Evolutionary conservation across 2,797 vertebrate species (phyloP).

Genomic region (Amblyraja radiata): DNA sequence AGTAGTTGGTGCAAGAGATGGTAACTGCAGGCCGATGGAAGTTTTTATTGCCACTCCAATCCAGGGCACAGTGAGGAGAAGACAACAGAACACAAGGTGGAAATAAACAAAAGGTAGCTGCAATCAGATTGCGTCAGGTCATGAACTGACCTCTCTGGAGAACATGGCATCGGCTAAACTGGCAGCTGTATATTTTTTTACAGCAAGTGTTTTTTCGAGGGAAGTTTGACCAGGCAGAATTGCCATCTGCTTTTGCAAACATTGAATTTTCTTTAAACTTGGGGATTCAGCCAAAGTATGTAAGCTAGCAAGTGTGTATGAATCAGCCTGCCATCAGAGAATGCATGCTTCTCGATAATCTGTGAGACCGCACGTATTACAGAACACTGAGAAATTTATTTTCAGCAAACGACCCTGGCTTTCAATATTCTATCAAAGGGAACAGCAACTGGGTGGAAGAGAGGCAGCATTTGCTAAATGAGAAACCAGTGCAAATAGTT

Average conservation of each 20-base stretch:
- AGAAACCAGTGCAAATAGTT: no score
- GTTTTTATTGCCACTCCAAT: neutral
- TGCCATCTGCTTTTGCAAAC: neutral
- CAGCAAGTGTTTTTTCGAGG: neutral
- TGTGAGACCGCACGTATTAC: neutral
- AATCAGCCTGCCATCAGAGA: neutral
- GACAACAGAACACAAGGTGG: neutral
- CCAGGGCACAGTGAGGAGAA: neutral
- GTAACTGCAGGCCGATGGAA: neutral
- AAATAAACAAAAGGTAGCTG: neutral
- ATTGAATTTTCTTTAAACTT: neutral
- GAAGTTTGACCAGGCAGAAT: neutral
- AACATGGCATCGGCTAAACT: neutral
- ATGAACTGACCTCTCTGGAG: neutral
- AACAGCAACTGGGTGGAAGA: neutral
- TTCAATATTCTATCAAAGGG: neutral
- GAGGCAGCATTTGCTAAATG: neutral
- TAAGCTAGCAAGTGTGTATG: neutral
- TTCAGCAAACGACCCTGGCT: neutral
- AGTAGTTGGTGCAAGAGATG: neutral
- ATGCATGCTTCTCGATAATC: neutral
- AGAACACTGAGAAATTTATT: neutral
- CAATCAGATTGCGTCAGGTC: neutral
- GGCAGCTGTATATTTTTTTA: conserved; percentile 10
- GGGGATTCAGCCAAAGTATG: neutral